These are phyloP conservation scores for Pseudorhiza aurosa DNA, from an alignment of 30 jellyfish, hydroid and myxozoan genomes.

Conservation along the genomic window DNA sequence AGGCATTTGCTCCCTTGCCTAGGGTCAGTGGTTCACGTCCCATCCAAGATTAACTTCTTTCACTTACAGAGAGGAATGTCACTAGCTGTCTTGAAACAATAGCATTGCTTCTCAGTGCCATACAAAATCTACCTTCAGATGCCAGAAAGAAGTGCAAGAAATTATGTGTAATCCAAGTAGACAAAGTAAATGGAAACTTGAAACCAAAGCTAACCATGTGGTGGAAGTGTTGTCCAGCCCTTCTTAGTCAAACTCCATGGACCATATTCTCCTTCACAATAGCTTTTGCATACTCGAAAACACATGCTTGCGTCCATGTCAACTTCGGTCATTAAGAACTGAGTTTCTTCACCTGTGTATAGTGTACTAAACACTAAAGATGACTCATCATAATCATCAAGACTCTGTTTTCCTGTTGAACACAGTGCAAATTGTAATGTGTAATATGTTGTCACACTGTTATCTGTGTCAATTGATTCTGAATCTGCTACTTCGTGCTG, in stretches of 20 bases:
- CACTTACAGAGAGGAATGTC: too few species aligned
- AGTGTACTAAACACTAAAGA: slow-evolving; percentile 65
- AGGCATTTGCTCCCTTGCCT: too few species aligned
- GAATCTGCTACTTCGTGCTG: slow-evolving; percentile 79
- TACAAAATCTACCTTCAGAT: too few species aligned
- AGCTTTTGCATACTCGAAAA: slow-evolving; percentile 87
- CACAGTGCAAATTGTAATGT: slow-evolving; percentile 71
- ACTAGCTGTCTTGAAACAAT: too few species aligned
- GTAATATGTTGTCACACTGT: slow-evolving; percentile 67
- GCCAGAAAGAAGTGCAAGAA: too few species aligned
- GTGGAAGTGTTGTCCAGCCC: slow-evolving; percentile 92
- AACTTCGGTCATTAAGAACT: slow-evolving; percentile 75
- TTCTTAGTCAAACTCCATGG: slow-evolving; percentile 94
- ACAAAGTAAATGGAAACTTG: too few species aligned
- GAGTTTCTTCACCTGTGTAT: slow-evolving; percentile 96
- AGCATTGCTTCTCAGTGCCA: too few species aligned
- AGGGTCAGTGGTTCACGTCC: too few species aligned
- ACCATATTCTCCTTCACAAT: slow-evolving; percentile 71
- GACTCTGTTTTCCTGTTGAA: slow-evolving; percentile 17
- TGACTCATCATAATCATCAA: slow-evolving; percentile 51
- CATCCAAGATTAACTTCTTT: too few species aligned
- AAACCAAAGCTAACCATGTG: slow-evolving; percentile 91
- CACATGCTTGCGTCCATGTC: slow-evolving; percentile 76
- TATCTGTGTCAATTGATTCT: slow-evolving; percentile 93
- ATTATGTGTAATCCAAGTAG: too few species aligned